Conservation (phyloP, 2,797 vertebrate species). For the Avahi laniger region DNA sequence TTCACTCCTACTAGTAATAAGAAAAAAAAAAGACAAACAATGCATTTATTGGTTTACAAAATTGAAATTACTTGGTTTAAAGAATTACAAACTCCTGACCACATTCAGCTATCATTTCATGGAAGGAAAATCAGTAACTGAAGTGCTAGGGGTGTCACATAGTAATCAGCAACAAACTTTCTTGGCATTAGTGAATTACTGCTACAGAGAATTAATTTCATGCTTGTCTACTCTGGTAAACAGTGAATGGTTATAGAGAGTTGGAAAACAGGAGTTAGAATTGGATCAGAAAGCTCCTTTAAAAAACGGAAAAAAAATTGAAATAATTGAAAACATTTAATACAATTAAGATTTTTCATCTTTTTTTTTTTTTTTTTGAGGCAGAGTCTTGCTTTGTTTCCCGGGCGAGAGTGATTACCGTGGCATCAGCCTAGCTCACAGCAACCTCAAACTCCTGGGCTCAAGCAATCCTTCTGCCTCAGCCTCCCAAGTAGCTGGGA, state of each 20-base stretch:
- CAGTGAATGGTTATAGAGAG: background rate
- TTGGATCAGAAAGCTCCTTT: background rate
- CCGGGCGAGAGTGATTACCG: too few species aligned
- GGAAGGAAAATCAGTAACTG: constrained; percentile 18
- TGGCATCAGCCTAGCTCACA: too few species aligned
- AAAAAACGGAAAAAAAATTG: background rate
- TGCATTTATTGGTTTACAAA: constrained; percentile 24
- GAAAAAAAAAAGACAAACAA: background rate
- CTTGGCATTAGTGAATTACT: constrained; percentile 48
- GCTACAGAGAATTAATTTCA: constrained; percentile 68
- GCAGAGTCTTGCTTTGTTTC: too few species aligned
- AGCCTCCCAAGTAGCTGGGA: too few species aligned
- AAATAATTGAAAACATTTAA: background rate
- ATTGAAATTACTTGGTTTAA: constrained; percentile 54
- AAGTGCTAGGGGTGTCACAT: background rate
- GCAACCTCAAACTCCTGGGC: too few species aligned
- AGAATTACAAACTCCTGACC: constrained; percentile 36
- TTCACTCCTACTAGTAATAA: background rate
- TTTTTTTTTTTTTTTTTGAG: too few species aligned
- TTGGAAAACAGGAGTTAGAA: constrained; percentile 39
- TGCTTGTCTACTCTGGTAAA: constrained; percentile 60
- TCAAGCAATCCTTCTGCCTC: too few species aligned
- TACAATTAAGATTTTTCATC: background rate
- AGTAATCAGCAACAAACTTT: constrained; percentile 56
- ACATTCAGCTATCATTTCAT: background rate